A percentile compares a stretch with the other conserved stretches of the same genome.
Evolutionary conservation across 2,888 invertebrate genomes (phyloP).

Genomic region (Allophyes oxyacanthae): DNA sequence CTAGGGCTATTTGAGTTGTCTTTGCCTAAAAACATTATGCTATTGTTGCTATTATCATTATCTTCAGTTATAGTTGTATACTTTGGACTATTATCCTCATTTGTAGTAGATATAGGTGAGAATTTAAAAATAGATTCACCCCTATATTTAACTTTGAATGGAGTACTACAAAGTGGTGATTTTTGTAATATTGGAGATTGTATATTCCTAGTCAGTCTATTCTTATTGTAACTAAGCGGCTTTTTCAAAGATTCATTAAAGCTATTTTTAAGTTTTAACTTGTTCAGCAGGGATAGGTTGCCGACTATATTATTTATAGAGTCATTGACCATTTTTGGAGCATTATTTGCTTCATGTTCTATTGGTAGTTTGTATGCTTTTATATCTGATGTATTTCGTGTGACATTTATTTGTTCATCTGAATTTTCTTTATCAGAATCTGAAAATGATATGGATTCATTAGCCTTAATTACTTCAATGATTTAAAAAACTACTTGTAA

Average conservation of each 20-base stretch:
- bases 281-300: slow-evolving; percentile 69
- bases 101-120: slow-evolving; percentile 73
- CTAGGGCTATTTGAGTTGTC: slow-evolving; percentile 31
- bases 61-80: slow-evolving; percentile 58
- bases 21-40: slow-evolving; percentile 52
- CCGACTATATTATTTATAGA: slow-evolving; percentile 77
- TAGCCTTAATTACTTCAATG: not conserved
- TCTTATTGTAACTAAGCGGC: slow-evolving; percentile 43
- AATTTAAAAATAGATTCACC: slow-evolving; percentile 80
- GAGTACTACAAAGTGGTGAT: slow-evolving; percentile 81
- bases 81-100: slow-evolving; percentile 59
- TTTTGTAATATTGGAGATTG: slow-evolving; percentile 62
- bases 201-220: slow-evolving; percentile 63
- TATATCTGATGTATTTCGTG: slow-evolving; percentile 71
- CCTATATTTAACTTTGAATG: slow-evolving; percentile 78
- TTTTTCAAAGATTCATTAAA: slow-evolving; percentile 56
- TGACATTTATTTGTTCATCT: slow-evolving; percentile 39
- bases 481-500: not conserved
- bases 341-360: slow-evolving; percentile 65
- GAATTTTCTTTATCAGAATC: slow-evolving; percentile 81
- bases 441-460: slow-evolving; percentile 56
- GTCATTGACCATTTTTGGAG: slow-evolving; percentile 65
- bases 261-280: slow-evolving; percentile 55
- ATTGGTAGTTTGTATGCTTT: slow-evolving; percentile 72
- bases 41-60: slow-evolving; percentile 55